Percentiles rank a stretch among this genome's conserved stretches.
Evolutionary conservation across 2,888 invertebrate species (phyloP).

Genomic region (Brenthis hecate): DNA sequence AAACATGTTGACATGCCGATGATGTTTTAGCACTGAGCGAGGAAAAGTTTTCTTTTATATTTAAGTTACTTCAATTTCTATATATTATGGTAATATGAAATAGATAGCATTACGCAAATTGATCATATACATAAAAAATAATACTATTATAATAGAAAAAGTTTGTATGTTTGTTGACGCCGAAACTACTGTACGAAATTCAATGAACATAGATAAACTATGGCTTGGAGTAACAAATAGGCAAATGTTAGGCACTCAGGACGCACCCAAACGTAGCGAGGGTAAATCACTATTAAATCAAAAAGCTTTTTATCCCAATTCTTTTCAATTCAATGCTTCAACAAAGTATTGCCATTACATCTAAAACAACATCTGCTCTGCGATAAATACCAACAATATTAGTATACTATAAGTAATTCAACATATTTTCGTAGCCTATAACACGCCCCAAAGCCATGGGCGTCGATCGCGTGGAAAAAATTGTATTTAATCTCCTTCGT

Average conservation of each 20-base stretch:
- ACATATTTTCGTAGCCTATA: slow-evolving; percentile 18
- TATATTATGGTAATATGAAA: background rate
- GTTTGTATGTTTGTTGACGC: no score
- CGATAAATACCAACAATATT: background rate
- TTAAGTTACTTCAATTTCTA: background rate
- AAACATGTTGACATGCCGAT: slow-evolving; percentile 25
- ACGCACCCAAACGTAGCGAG: no score
- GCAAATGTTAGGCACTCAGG: no score
- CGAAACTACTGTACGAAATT: no score
- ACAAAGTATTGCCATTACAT: background rate
- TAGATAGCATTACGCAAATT: no score
- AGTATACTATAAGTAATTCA: background rate
- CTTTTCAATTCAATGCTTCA: background rate
- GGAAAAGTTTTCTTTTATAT: slow-evolving; percentile 1
- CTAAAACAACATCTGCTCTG: background rate
- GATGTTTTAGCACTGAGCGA: background rate
- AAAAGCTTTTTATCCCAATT: background rate
- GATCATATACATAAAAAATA: no score
- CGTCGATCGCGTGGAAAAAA: slow-evolving; percentile 30
- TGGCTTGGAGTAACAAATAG: no score
- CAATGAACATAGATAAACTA: no score
- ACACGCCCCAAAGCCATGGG: slow-evolving; percentile 21
- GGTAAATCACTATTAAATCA: background rate
- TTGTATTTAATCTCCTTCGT: slow-evolving; percentile 29
- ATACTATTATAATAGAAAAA: no score